Evolutionary conservation across 2,113 vertebrate species (phyloP).

Genomic region (Urocynchramus pylzowi): DNA sequence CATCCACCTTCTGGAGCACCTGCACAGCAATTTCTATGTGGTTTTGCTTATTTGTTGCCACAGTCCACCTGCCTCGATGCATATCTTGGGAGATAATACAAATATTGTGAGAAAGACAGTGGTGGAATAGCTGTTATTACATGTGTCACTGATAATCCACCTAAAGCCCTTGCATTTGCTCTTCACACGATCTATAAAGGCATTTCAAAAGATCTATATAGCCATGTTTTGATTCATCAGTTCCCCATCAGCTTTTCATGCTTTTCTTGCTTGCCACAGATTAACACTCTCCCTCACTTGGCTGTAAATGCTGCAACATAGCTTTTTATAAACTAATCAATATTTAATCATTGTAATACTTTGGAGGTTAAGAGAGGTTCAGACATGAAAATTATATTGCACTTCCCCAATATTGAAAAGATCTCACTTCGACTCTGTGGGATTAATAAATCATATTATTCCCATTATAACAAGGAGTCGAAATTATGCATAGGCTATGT

Average conservation of each 20-base stretch:
- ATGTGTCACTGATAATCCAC: background rate
- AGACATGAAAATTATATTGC: constrained; percentile 31
- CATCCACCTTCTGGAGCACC: background rate
- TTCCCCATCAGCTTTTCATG: background rate
- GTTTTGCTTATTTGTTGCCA: background rate
- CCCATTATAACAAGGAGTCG: background rate
- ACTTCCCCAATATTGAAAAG: constrained; percentile 6
- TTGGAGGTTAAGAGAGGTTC: constrained; percentile 39
- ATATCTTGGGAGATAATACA: background rate
- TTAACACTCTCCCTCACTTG: background rate
- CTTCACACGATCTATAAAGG: background rate
- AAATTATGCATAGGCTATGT: background rate
- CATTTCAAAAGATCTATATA: background rate
- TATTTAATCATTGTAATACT: constrained; percentile 61
- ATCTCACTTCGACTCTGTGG: background rate
- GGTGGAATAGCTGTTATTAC: background rate
- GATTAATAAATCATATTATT: constrained; percentile 36
- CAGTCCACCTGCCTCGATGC: background rate
- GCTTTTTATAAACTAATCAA: constrained; percentile 53
- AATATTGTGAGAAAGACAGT: background rate
- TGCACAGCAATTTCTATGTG: background rate
- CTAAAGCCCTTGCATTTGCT: background rate
- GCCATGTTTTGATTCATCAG: background rate
- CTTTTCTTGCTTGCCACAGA: background rate
- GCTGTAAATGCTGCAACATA: background rate